These are phyloP conservation scores for Enteromius anoplus DNA, from an alignment of 2,797 vertebrate genomes.

Conservation along the genomic window DNA sequence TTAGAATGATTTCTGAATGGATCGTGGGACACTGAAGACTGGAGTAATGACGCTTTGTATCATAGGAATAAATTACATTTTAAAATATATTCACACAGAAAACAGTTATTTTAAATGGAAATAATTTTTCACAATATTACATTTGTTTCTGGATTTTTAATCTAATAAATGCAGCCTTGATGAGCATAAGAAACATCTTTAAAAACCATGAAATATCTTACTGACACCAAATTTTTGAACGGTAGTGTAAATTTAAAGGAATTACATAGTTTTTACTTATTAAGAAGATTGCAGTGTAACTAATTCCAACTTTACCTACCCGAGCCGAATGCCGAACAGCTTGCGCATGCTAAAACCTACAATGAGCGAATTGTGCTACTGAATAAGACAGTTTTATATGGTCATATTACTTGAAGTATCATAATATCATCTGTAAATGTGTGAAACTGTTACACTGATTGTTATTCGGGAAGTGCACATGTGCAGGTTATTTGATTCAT, in stretches of 20 bases:
- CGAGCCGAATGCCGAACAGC: background rate
- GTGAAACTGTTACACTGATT: constrained; percentile 3
- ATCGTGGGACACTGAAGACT: too few species aligned
- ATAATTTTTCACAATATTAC: too few species aligned
- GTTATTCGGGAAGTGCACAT: constrained; percentile 16
- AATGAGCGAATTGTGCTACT: constrained; percentile 8
- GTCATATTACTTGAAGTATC: constrained; percentile 2
- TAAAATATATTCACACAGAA: too few species aligned
- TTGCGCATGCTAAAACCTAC: background rate
- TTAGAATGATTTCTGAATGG: too few species aligned
- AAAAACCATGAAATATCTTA: too few species aligned
- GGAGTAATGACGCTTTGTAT: too few species aligned
- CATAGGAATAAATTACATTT: too few species aligned
- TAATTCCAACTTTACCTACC: background rate
- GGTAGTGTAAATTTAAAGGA: background rate
- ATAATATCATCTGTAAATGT: constrained; percentile 3
- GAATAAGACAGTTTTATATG: background rate
- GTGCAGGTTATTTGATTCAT: constrained; percentile 26
- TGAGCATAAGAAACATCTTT: too few species aligned
- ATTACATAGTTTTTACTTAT: background rate
- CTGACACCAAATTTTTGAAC: too few species aligned
- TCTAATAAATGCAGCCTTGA: too few species aligned
- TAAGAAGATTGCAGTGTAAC: background rate
- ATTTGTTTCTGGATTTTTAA: too few species aligned
- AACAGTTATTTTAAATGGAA: too few species aligned